Percentiles rank a stretch among this genome's conserved stretches.
Evolutionary conservation across 2,113 vertebrate genomes (phyloP).

Genomic region (Hippotragus niger): DNA sequence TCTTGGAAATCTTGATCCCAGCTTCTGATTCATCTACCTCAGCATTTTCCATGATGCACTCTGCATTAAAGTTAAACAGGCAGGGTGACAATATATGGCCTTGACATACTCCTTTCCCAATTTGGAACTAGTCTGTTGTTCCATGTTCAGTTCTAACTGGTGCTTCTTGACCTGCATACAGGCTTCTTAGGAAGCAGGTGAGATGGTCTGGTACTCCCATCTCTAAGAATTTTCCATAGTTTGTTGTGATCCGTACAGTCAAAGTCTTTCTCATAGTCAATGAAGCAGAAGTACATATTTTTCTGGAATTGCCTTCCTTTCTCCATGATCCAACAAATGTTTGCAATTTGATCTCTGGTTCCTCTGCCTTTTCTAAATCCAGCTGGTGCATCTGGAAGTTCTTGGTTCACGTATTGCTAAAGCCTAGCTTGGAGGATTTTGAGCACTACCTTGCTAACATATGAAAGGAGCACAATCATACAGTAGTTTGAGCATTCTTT

Average conservation of each 20-base stretch:
- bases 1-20: background rate
- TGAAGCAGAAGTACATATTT: background rate
- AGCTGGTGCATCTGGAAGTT: background rate
- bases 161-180: background rate
- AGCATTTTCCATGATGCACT: background rate
- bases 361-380: background rate
- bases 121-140: background rate
- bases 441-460: background rate
- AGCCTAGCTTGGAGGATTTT: background rate
- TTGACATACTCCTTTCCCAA: background rate
- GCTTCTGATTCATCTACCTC: background rate
- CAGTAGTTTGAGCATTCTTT: background rate
- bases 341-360: background rate
- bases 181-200: background rate
- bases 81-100: background rate
- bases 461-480: background rate
- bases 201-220: background rate
- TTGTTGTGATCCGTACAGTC: background rate
- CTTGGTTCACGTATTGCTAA: background rate
- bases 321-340: background rate
- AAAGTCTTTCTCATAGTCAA: background rate
- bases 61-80: background rate
- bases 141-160: background rate
- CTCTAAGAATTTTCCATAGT: background rate
- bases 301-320: background rate